Base-by-base conservation (phyloP, 1,140 invertebrate genomes). In the Drosophila repletoides region DNA sequence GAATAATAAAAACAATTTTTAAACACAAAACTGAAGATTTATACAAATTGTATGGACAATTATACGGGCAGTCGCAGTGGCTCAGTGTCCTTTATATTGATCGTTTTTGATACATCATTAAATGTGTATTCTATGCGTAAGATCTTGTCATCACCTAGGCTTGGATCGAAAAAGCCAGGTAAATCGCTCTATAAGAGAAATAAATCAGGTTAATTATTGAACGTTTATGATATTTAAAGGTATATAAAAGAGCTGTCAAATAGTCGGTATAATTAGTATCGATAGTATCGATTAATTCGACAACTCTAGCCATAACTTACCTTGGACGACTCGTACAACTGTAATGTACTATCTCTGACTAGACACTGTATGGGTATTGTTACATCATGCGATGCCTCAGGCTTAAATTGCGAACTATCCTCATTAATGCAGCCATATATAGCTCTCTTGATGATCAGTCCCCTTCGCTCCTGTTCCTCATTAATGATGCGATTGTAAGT, bases 101-200 rank as follows among this genome's bases (percentile, higher is more conserved):
- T 94, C 84, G 95, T 93, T 90, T 98, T 95, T 3, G 93, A 91
- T 79, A 94, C 93, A 88, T 94, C 93, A 73, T 95, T 94, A 91
- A 96, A 98, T 74, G 94, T 93, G 90, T 99, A 99, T 75, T 96
- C 93, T 56, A 99, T 93, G 28, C 94, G 93, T 17, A 99, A 91
- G 61, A 93, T 93, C 90, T 99, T 99, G 3, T 97, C 95, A 72
- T 99, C 97, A 2, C 97, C 97, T 10, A 98, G 93, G 87, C 97
- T 97, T 0, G 98, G 97, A 91, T 99, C 98, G 91, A 96, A 99
- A 91, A 99, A 99, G 19, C 98, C 98, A 26, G 98, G 96, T 45
- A 99, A 91, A 88, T 98, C 96, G 88, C 95, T 95, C 98, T 99
- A 91, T 1, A 48, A 61, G 6, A 6, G 0, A 1, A n/a, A 34